Evolutionary conservation across 2,888 invertebrate species (phyloP), one percentile per base, ranked within the genome.

Genomic region (Pheosia gnoma): DNA sequence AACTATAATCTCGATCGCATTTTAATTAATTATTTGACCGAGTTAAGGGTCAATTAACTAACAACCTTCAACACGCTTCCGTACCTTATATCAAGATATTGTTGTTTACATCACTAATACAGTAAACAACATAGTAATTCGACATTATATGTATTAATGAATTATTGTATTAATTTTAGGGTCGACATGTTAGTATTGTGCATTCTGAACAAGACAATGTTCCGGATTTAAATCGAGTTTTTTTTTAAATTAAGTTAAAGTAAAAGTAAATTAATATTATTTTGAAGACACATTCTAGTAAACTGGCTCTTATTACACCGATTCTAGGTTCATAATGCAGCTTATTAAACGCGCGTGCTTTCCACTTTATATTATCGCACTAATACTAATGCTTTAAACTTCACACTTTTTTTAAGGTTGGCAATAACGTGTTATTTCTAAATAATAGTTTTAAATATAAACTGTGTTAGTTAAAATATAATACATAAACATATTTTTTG

Each of bases 21-120:
- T 65, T 60, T 63, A 65, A 74, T 69, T 55, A 68, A 71, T 72
- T 74, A 53, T 37, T 53, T 65, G 67, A 63, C 55, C 65, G 62
- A 56, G 65, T 74, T 73, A 72, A 74, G 62, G 59, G 61, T 41
- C 75, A 75, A 65, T 59, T 53, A 53, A 53, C 37, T 37, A 10
- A 11, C 53, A 61, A 61, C 75, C 72, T 73, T 74, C 70, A 63
- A 67, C 62, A 63, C 67, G 70, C 72, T 75, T 71, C 63, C 70
- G 71, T 70, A 66, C 71, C 25, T 25, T 25, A 25, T 25, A 25
- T 25, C 25, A 25, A 25, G 2, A 25, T 25, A 25, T 25, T 25
- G 25, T 25, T 25, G 25, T 25, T 25, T 25, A 25, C 25, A 1
- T 25, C 8, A 51, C 8, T 47, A 9, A 5, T 51, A 51, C 51